Conservation (phyloP, 2,113 vertebrate species). For the Acanthochromis polyacanthus region DNA sequence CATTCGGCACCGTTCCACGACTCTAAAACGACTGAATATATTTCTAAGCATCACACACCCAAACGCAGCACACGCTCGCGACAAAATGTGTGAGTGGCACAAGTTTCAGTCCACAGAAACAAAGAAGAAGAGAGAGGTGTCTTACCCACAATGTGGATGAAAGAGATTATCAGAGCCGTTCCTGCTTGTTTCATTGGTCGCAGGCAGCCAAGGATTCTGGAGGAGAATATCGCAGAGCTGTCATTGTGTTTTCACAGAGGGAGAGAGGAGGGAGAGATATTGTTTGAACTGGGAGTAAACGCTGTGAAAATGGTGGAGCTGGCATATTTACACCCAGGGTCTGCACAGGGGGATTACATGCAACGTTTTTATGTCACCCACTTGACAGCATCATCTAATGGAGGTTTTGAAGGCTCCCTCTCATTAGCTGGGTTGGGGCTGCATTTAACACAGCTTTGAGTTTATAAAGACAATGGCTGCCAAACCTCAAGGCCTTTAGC, state of each 20-base stretch:
- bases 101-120: conserved; percentile 68
- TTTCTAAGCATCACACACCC: conserved; percentile 56
- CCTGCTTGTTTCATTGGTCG: conserved; percentile 75
- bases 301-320: conserved; percentile 79
- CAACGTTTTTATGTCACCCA: conserved; percentile 77
- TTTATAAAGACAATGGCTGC: conserved; percentile 75
- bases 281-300: conserved; percentile 84
- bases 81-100: conserved; percentile 66
- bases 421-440: conserved; percentile 76
- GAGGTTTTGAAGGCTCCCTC: conserved; percentile 73
- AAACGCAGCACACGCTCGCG: conserved; percentile 33
- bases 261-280: conserved; percentile 49
- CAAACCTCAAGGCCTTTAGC: conserved; percentile 73
- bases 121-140: conserved; percentile 67
- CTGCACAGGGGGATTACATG: conserved; percentile 73
- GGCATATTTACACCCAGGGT: conserved; percentile 83
- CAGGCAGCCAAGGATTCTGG: conserved; percentile 68
- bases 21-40: conserved; percentile 25
- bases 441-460: conserved; percentile 77
- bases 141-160: conserved; percentile 74
- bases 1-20: conserved; percentile 9
- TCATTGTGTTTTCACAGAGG: conserved; percentile 70
- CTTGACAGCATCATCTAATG: conserved; percentile 81
- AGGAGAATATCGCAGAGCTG: conserved; percentile 77
- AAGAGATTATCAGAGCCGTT: conserved; percentile 77